Evolutionary conservation across 1,140 invertebrate genomes (phyloP).

Genomic region (Oncopeltus fasciatus): DNA sequence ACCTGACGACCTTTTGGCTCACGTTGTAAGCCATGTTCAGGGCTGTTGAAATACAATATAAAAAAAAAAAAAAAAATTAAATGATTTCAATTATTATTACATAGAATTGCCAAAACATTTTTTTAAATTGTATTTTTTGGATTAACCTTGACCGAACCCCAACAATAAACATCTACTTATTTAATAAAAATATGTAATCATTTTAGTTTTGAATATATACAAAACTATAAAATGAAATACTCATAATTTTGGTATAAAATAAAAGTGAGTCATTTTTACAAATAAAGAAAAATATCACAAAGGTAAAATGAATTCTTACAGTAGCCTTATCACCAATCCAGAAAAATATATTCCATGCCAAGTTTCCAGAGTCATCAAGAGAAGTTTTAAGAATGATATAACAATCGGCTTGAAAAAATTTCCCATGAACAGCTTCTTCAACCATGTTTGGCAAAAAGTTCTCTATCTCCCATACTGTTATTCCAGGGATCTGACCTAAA

Average conservation of each 20-base stretch:
- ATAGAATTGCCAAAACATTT: too few relatives aligned
- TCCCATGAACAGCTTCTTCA: slow-evolving; percentile 61
- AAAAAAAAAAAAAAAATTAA: too few relatives aligned
- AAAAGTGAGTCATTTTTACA: background rate
- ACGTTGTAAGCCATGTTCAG: too few relatives aligned
- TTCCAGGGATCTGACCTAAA: slow-evolving; percentile 58
- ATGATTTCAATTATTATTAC: too few relatives aligned
- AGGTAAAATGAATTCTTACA: slow-evolving; percentile 39
- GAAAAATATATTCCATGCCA: slow-evolving; percentile 93
- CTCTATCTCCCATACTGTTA: slow-evolving; percentile 95
- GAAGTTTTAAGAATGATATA: slow-evolving; percentile 93
- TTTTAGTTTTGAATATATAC: too few relatives aligned
- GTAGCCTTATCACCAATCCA: slow-evolving; percentile 96
- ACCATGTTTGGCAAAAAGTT: slow-evolving; percentile 89
- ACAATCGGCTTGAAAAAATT: slow-evolving; percentile 98
- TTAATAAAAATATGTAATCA: too few relatives aligned
- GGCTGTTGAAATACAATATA: too few relatives aligned
- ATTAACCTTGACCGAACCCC: too few relatives aligned
- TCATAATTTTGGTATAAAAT: background rate
- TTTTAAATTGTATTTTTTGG: too few relatives aligned
- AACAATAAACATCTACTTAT: too few relatives aligned
- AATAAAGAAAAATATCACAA: background rate
- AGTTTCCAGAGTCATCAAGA: slow-evolving; percentile 67
- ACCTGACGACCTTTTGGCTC: too few relatives aligned
- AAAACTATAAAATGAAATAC: too few relatives aligned